Evolutionary conservation across 2,888 invertebrate genomes (phyloP).

Genomic region (Troides helena): DNA sequence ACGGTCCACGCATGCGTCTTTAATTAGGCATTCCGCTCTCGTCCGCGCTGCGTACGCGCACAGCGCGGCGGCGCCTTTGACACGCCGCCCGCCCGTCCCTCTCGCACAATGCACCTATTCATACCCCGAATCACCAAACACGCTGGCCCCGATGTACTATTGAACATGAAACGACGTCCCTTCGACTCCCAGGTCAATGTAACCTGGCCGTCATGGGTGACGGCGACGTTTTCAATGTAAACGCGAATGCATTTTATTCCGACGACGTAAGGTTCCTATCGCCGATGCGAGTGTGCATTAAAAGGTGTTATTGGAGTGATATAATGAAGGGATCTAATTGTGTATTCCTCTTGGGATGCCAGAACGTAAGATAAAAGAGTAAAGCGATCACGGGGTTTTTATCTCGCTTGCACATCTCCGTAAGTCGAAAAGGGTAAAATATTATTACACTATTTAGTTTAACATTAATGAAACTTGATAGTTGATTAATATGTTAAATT

Average conservation of each 20-base stretch:
- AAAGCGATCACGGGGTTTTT: slow-evolving; percentile 46
- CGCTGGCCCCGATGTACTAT: slow-evolving; percentile 48
- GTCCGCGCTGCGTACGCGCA: slow-evolving; percentile 74
- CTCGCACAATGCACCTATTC: slow-evolving; percentile 76
- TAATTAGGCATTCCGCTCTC: slow-evolving; percentile 78
- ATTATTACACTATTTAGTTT: slow-evolving; percentile 12
- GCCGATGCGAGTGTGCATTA: slow-evolving; percentile 39
- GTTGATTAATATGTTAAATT: too few relatives aligned
- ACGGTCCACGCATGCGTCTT: slow-evolving; percentile 76
- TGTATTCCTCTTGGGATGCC: slow-evolving; percentile 70
- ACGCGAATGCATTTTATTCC: slow-evolving; percentile 34
- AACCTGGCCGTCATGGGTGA: slow-evolving; percentile 47
- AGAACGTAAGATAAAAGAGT: slow-evolving; percentile 61
- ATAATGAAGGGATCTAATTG: slow-evolving; percentile 78
- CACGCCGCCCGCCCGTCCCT: slow-evolving; percentile 54
- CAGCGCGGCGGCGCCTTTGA: slow-evolving; percentile 73
- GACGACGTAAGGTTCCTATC: slow-evolving; percentile 37
- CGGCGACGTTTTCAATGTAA: slow-evolving; percentile 40
- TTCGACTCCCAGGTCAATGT: slow-evolving; percentile 45
- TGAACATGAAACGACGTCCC: slow-evolving; percentile 65
- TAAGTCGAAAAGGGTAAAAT: slow-evolving; percentile 36
- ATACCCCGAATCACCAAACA: slow-evolving; percentile 47
- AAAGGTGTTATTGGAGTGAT: slow-evolving; percentile 78
- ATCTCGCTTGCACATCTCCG: slow-evolving; percentile 49
- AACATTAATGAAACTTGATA: neutral